Conservation (phyloP, 2,888 invertebrate species). For the Vesta saturnalis region DNA sequence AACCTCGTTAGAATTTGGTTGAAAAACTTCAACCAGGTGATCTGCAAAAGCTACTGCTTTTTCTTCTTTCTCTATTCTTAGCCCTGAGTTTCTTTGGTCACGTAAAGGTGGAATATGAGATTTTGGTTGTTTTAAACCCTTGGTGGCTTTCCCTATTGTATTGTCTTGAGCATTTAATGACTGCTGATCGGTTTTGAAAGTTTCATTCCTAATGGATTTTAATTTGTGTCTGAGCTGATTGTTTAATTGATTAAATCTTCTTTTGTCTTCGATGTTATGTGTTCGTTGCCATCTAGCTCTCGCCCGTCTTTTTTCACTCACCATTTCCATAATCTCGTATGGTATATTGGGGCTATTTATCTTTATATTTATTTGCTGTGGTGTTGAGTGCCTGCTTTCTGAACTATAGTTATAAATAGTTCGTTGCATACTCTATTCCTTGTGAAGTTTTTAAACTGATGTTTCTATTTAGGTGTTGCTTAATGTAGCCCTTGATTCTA, state of each 20-base stretch:
- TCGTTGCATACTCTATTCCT: constrained; percentile 8
- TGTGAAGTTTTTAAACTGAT: constrained; percentile 6
- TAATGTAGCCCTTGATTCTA: too few species aligned
- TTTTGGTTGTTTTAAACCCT: background rate
- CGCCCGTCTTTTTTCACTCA: constrained; percentile 18
- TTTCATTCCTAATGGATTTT: too few species aligned
- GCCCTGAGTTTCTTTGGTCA: background rate
- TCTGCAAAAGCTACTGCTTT: background rate
- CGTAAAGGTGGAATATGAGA: background rate
- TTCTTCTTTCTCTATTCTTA: background rate
- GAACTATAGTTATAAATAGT: background rate
- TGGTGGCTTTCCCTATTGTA: background rate
- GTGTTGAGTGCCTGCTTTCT: too few species aligned
- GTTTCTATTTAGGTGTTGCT: constrained; percentile 6
- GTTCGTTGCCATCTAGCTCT: too few species aligned
- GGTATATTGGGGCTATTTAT: constrained; percentile 6
- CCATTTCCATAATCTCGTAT: constrained; percentile 8
- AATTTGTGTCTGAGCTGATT: too few species aligned
- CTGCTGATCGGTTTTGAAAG: too few species aligned
- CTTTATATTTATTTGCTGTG: constrained; percentile 3
- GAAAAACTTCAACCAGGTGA: too few species aligned
- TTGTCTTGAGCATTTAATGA: background rate
- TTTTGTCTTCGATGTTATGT: too few species aligned
- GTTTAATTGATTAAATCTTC: too few species aligned
- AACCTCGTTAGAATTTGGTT: too few species aligned